phyloP scores from a whole-genome alignment of 1,140 invertebrate species.

The Laupala kohalensis region DNA sequence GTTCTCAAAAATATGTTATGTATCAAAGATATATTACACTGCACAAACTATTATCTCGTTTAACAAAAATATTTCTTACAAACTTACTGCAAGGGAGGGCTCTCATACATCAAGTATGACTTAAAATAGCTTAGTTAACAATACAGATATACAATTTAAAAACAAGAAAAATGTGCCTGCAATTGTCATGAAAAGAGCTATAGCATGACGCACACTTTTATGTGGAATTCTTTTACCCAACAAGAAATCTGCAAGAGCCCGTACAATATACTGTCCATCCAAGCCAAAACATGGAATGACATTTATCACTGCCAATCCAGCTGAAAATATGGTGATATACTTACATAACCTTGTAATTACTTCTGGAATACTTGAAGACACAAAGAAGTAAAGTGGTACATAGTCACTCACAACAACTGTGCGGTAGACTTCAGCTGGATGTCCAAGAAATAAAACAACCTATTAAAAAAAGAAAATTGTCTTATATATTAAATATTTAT shows the following conservation, averaged over 20 bases:
- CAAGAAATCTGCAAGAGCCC: conserved; percentile 39
- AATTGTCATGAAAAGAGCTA: conserved; percentile 36
- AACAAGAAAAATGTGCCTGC: conserved; percentile 36
- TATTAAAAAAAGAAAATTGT: too few relatives aligned
- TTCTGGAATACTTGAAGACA: conserved; percentile 57
- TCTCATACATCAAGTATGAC: not conserved
- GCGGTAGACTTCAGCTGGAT: conserved; percentile 56
- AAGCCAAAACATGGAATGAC: conserved; percentile 84
- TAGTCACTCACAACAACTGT: conserved; percentile 63
- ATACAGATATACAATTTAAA: conserved; percentile 11
- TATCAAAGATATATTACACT: not conserved
- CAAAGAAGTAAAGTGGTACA: conserved; percentile 54
- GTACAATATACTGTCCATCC: conserved; percentile 79
- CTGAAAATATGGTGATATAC: conserved; percentile 78
- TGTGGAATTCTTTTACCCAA: conserved; percentile 32
- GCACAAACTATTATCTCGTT: not conserved
- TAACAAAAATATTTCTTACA: not conserved
- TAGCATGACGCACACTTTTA: conserved; percentile 32
- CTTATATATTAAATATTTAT: too few relatives aligned
- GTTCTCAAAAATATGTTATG: not conserved
- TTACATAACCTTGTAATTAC: conserved; percentile 44
- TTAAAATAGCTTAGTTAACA: not conserved
- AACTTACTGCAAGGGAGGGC: not conserved
- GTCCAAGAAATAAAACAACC: conserved; percentile 59
- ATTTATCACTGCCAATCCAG: conserved; percentile 81